Evolutionary conservation across 2,797 vertebrate species (phyloP).

Genomic region (Cryptoblepharus egeriae): DNA sequence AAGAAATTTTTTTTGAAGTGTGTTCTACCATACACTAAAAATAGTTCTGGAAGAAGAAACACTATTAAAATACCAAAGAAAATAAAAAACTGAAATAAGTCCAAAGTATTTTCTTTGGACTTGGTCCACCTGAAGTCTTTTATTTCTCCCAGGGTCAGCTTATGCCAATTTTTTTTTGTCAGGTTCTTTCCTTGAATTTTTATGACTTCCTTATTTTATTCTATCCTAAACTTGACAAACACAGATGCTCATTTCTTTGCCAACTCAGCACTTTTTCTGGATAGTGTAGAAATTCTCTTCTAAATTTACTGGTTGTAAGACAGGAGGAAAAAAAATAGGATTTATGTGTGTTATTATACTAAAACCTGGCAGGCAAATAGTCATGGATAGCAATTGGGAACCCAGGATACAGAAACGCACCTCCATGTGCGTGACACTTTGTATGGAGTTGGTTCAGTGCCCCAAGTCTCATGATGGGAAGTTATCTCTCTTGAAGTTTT

Average conservation of each 20-base stretch:
- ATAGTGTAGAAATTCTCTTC: constrained; percentile 8
- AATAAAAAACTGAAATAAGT: background rate
- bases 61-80: constrained; percentile 27
- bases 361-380: constrained; percentile 6
- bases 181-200: constrained; percentile 43
- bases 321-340: background rate
- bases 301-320: background rate
- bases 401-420: background rate
- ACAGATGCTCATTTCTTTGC: constrained; percentile 48
- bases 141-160: constrained; percentile 31
- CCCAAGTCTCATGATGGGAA: too few species aligned
- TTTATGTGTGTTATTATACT: constrained; percentile 15
- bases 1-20: background rate
- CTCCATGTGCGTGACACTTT: background rate
- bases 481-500: too few species aligned
- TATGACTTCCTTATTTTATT: constrained; percentile 54
- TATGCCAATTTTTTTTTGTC: constrained; percentile 33
- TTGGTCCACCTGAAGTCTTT: constrained; percentile 12
- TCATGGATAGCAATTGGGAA: background rate
- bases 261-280: constrained; percentile 43
- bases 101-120: constrained; percentile 9
- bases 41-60: constrained; percentile 9
- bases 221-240: constrained; percentile 36
- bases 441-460: background rate
- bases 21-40: constrained; percentile 19